Base-by-base conservation (phyloP, 2,888 invertebrate genomes). In the Hirtodrosophila alboralis region DNA sequence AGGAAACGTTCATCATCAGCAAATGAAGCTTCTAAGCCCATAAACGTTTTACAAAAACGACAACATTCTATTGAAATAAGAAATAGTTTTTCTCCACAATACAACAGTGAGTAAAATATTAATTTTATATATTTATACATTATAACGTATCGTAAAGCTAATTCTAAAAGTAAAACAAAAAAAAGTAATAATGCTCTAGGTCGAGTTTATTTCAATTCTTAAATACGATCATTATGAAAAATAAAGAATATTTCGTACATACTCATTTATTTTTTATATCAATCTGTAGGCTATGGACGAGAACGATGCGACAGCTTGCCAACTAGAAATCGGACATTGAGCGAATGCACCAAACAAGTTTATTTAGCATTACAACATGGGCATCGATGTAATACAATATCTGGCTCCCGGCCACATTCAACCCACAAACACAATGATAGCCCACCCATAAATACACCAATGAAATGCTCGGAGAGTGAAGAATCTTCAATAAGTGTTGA, bases 291-390 rank as follows among this genome's bases (percentile, higher is more conserved):
- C 27, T 83, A 72, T 60, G 76, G 80, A 10, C 72, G 96, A 40
- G 95, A 95, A 78, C 93, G 96, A 57, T 95, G 95, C 89, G 96
- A 96, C 90, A 96, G 96, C 87, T 93, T 96, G 92, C 96, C 90
- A 43, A 83, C 95, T 9, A 92, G 96, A 61, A 93, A 95, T 28
- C 92, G 94, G 28, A 93, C 94, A 9, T 92, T 92, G 34, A 94
- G 93, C 79, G 94, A 94, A 85, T 92, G 93, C 58, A 91, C 90
- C 52, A 70, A 88, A 84, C 78, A 83, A 48, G 87, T 80, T 36
- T 83, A 86, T 64, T 65, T 67, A 51, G 88, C 85, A 33, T 86
- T 90, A 72, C 89, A 91, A 72, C 89, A 90, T 47, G 88, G 90
- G 45, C 90, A 91, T 45, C 86, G 91, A 62, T 88, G 90, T 72